Conservation (phyloP, 2,797 vertebrate genomes). For the Bradypodion ventrale region DNA sequence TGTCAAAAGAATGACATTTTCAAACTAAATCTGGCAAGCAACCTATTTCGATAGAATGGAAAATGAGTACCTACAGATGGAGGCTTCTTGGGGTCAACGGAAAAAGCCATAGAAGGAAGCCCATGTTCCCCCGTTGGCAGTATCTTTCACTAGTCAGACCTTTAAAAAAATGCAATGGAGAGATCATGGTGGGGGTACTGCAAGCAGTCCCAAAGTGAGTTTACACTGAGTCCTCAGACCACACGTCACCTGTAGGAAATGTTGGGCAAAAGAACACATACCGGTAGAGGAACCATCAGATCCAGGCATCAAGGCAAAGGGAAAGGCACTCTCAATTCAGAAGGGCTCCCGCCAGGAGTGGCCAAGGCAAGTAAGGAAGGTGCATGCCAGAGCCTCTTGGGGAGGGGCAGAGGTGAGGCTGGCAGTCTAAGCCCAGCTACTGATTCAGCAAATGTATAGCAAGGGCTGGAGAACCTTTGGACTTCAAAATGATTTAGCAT, state of each 20-base stretch:
- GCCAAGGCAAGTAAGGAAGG: not conserved
- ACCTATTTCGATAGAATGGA: not conserved
- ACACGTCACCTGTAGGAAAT: not conserved
- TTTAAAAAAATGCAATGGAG: not conserved
- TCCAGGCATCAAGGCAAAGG: not conserved
- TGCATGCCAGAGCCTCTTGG: not conserved
- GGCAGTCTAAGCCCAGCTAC: not conserved
- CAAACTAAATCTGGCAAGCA: not conserved
- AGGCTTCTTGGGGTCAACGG: not conserved
- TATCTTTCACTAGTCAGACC: not conserved
- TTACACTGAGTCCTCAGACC: not conserved
- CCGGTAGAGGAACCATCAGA: not conserved
- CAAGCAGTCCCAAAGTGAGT: not conserved
- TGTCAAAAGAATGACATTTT: not conserved
- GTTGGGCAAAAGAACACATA: not conserved
- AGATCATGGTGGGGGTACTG: not conserved
- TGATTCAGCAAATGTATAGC: not conserved
- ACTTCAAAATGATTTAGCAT: not conserved
- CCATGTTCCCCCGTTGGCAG: not conserved
- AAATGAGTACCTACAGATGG: not conserved
- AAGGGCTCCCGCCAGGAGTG: not conserved
- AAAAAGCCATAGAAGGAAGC: not conserved
- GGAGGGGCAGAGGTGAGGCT: not conserved
- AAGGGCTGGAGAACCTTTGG: not conserved
- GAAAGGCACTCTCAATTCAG: conserved; percentile 9